These are phyloP conservation scores for Cladorhizidae sp. DNA, from an alignment of 37 sponge, comb jelly and placozoan species.

Conservation along the genomic window DNA sequence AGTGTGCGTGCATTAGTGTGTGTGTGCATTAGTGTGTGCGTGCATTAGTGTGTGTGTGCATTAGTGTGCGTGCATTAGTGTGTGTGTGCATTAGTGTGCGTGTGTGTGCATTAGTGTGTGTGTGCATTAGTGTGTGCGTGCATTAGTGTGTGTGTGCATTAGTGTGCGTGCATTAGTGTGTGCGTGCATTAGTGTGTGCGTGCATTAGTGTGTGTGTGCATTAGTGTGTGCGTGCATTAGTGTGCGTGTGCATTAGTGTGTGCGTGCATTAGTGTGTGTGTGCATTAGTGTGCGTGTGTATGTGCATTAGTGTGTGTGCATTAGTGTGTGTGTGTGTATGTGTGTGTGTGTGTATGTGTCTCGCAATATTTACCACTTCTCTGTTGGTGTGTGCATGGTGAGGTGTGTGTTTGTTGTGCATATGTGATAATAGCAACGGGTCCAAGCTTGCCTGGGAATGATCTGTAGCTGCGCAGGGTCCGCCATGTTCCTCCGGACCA, in stretches of 20 bases:
- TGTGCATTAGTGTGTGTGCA: constrained; percentile 16
- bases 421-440: background rate
- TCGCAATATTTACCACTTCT: background rate
- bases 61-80: too few relatives aligned
- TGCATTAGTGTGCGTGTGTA: constrained; percentile 14
- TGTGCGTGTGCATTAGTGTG: constrained; percentile 9
- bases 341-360: background rate
- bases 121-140: too few relatives aligned
- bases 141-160: too few relatives aligned
- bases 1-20: too few relatives aligned
- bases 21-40: too few relatives aligned
- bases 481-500: background rate
- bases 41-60: too few relatives aligned
- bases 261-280: constrained; percentile 13
- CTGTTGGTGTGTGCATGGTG: background rate
- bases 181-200: too few relatives aligned
- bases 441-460: constrained; percentile 11
- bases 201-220: too few relatives aligned
- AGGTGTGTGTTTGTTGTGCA: background rate
- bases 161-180: too few relatives aligned
- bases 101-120: too few relatives aligned
- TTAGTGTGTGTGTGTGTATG: constrained; percentile 19
- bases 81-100: too few relatives aligned
- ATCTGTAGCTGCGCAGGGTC: background rate
- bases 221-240: too few relatives aligned